Base-by-base conservation (phyloP, 2,888 invertebrate genomes). In the Tenthredo notha region DNA sequence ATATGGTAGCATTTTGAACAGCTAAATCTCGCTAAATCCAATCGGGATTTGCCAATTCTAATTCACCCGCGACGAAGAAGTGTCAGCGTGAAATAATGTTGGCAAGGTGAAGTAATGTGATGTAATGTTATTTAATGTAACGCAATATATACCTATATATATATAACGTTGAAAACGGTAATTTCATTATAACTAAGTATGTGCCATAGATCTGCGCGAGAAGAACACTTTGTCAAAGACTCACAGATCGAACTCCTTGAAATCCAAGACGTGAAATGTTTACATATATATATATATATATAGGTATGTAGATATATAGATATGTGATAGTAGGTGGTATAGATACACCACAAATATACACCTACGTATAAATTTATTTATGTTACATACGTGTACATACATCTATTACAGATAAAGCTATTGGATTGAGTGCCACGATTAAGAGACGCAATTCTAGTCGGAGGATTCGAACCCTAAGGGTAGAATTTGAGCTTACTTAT, bases 181-280 rank as follows among this genome's bases (percentile, higher is more conserved):
- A 67, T 67, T 67, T 67, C 67, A 67, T 67, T 67, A 67, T 67
- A 33, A 67, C 67, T 67, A 33, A 33, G 33, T 33, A 33, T 25
- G 29, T 33, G 67, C 67, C 15, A 67, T 67, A 67, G 67, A 67
- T 67, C 67, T 33, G 29, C 18, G 67, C 29, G 29, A 29, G 18
- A 1, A 67, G 25, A 25, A 67, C 67, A 33, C 15, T 67, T 67
- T 33, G 67, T 67, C 67, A 67, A 33, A 67, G 67, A 33, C 33
- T 67, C 67, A 67, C 25, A 12, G 67, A 67, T 67, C 33, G 67
- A 67, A 33, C 33, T 15, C 18, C 7, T 12, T 10, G 25, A 25
- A 12, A 67, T 67, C 18, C 67, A 33, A 67, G 18, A 33, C 33
- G 67, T 67, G 67, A 67, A 67, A 67, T 33, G 67, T 67, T 33